Evolutionary conservation across 2,888 invertebrate species (phyloP).

Genomic region (Lottia gigantea): DNA sequence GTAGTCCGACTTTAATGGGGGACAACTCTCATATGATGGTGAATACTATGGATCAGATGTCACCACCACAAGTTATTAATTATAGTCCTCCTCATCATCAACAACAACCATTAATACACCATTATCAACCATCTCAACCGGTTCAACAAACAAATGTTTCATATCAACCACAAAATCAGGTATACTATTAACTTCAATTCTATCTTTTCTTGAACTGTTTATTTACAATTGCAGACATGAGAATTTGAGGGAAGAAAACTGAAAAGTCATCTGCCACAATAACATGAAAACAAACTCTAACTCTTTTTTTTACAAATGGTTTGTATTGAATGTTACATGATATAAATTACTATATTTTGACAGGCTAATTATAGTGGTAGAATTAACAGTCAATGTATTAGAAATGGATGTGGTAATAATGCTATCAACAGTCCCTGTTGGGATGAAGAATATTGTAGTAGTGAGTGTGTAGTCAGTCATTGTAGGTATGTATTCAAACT

Average conservation of each 20-base stretch:
- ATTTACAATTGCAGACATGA: no score
- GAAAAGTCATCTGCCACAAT: no score
- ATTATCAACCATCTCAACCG: no score
- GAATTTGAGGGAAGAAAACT: no score
- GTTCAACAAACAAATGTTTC: no score
- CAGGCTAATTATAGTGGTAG: slow-evolving; percentile 3
- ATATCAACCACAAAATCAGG: no score
- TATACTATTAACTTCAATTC: no score
- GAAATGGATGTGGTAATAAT: slow-evolving; percentile 89
- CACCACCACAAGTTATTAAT: slow-evolving; percentile 1
- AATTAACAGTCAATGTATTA: slow-evolving; percentile 61
- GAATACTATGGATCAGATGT: slow-evolving; percentile 4
- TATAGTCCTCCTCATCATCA: slow-evolving; percentile 6
- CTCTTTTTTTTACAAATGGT: no score
- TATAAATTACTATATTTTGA: not conserved
- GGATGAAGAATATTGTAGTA: slow-evolving; percentile 97
- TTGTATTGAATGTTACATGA: not conserved
- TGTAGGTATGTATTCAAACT: slow-evolving; percentile 76
- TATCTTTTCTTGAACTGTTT: no score
- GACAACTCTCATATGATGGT: slow-evolving; percentile 31
- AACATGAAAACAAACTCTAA: not conserved
- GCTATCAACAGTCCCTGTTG: slow-evolving; percentile 92
- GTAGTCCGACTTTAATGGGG: slow-evolving; percentile 32
- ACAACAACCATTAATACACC: not conserved
- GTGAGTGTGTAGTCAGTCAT: slow-evolving; percentile 95